Base-by-base conservation (phyloP, 64 coral and sea anemone genomes). In the Hydrozoanthus tunicans region DNA sequence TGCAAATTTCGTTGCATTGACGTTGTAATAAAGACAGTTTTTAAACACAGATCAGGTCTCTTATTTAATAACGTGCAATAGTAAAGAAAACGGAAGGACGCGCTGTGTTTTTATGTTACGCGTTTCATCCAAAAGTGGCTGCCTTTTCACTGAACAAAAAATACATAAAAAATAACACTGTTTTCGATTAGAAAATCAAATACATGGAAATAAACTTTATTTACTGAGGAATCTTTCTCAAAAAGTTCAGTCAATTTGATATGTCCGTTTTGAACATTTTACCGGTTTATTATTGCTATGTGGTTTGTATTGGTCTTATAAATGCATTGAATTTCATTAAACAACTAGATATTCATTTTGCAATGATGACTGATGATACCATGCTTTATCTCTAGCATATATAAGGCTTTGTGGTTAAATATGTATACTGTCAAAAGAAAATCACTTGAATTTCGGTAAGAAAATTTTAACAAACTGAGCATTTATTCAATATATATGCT, bases 21-120 rank as follows among this genome's bases (percentile, higher is more conserved):
- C 51, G 58, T 65, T 66, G 82, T 25, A 68, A 68, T 85, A 65
- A 85, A 85, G 82, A 85, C 66, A 43, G 32, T 43, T 43, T 43
- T 43, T 43, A 43, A 43, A 43, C 32, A 43, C 32, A 43, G 32
- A 43, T 43, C 32, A 43, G 32, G 32, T 43, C 32, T 43, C 32
- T 65, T 85, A 61, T 62, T 86, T 61, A 56, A 27, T 10, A 70
- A 70, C 17, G 15, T 70, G 15, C 15, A 24, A 20, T 23, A 70
- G 17, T 70, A 70, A 70, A 70, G 66, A 70, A 70, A 70, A 70
- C 66, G 0, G 32, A 2, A 70, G 17, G 15, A 70, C 66, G 66
- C 24, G 70, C 70, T 7, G 70, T 73, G 24, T 73, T 73, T 26
- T 73, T 73, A 43, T 73, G 70, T 73, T 73, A 73, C 24, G 20